phyloP scores from a whole-genome alignment of 2,797 vertebrate species.

The Ambastaia sidthimunki region DNA sequence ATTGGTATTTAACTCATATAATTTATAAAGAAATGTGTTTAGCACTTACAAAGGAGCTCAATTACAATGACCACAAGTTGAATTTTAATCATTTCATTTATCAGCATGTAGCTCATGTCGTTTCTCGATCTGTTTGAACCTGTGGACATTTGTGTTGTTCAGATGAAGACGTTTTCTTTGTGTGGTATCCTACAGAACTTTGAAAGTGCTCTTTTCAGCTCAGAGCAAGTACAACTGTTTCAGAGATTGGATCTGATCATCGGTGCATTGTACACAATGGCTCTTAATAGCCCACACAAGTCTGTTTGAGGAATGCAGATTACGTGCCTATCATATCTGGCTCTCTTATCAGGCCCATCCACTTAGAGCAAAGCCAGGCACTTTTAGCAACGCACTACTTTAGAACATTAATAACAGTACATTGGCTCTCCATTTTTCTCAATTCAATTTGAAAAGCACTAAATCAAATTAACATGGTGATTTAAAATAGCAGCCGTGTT shows the following conservation, averaged over 20 bases:
- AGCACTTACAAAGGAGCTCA: neutral
- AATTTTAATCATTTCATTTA: neutral
- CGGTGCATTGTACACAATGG: slow-evolving; percentile 79
- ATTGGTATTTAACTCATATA: too few species aligned
- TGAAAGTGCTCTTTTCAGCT: slow-evolving; percentile 34
- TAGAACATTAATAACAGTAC: slow-evolving; percentile 64
- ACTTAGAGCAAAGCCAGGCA: slow-evolving; percentile 68
- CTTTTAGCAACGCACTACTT: slow-evolving; percentile 58
- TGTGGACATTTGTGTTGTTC: slow-evolving; percentile 17
- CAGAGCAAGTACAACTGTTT: slow-evolving; percentile 51
- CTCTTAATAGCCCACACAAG: slow-evolving; percentile 77
- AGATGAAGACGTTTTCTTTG: slow-evolving; percentile 41
- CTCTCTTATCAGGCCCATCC: slow-evolving; percentile 77
- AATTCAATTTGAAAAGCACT: slow-evolving; percentile 75
- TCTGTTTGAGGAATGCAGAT: slow-evolving; percentile 80
- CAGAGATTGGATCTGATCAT: slow-evolving; percentile 78
- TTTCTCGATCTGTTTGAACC: slow-evolving; percentile 5
- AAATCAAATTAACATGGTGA: slow-evolving; percentile 79
- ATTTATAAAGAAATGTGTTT: too few species aligned
- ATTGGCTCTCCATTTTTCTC: slow-evolving; percentile 61
- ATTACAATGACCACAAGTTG: slow-evolving; percentile 1
- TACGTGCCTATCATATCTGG: slow-evolving; percentile 79
- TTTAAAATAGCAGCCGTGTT: slow-evolving; percentile 72
- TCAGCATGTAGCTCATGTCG: slow-evolving; percentile 24
- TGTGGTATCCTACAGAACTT: slow-evolving; percentile 32